phyloP scores from a whole-genome alignment of 2,113 vertebrate species.

The Xiphias gladius region DNA sequence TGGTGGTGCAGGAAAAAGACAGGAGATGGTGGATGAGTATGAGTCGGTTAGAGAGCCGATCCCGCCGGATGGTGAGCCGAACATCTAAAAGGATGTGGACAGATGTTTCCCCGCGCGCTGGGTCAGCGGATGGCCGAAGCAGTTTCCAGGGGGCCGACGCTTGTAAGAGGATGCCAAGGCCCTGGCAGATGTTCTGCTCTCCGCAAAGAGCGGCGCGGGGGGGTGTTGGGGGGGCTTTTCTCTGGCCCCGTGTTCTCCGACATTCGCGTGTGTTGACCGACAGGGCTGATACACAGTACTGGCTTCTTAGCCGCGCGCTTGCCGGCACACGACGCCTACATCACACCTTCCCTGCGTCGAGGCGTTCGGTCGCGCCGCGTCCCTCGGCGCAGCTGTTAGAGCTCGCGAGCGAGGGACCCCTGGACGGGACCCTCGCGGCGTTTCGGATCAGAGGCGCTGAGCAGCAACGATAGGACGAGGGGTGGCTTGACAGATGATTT shows the following conservation, averaged over 20 bases:
- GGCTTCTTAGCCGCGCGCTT: not conserved
- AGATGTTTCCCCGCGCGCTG: slow-evolving; percentile 40
- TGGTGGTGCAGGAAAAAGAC: not conserved
- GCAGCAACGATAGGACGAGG: too few species aligned
- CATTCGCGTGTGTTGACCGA: not conserved
- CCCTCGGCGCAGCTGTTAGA: not conserved
- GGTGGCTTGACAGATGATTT: too few species aligned
- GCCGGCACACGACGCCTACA: not conserved
- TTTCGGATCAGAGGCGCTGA: too few species aligned
- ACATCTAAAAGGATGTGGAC: slow-evolving; percentile 28
- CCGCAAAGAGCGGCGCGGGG: too few species aligned
- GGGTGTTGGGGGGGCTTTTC: too few species aligned
- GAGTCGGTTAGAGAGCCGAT: not conserved
- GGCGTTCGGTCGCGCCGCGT: too few species aligned
- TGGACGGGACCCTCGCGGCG: too few species aligned
- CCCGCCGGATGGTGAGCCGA: slow-evolving; percentile 19
- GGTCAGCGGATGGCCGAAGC: slow-evolving; percentile 2
- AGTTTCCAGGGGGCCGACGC: slow-evolving; percentile 10
- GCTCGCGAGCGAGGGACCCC: too few species aligned
- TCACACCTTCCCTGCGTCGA: too few species aligned
- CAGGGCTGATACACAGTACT: not conserved
- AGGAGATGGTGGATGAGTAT: not conserved
- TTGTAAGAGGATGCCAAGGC: slow-evolving; percentile 22
- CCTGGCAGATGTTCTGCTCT: slow-evolving; percentile 48
- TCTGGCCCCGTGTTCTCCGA: not conserved